Evolutionary conservation across 2,888 invertebrate species (phyloP).

Genomic region (Parthenolecanium corni): DNA sequence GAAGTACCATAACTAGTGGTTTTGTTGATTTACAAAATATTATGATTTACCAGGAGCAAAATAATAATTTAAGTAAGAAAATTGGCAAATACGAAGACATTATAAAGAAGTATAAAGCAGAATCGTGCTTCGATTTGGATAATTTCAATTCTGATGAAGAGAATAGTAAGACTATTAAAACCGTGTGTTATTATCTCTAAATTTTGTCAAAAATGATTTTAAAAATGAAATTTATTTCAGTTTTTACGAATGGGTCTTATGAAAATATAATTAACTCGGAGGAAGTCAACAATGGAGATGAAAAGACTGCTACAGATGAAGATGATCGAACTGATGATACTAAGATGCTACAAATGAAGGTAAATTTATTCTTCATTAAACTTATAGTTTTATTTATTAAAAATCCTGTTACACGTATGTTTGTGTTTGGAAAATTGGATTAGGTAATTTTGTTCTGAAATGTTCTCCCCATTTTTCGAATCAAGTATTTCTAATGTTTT

Average conservation of each 20-base stretch:
- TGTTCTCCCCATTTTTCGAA: no score
- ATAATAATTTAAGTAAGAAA: not conserved
- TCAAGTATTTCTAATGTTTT: no score
- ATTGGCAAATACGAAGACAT: conserved; percentile 2
- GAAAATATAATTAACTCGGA: not conserved
- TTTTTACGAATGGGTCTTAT: not conserved
- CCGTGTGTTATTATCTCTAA: not conserved
- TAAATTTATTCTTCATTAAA: no score
- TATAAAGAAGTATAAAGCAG: conserved; percentile 6
- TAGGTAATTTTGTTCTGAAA: no score
- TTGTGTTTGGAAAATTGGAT: no score
- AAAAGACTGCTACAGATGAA: not conserved
- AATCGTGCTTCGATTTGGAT: not conserved
- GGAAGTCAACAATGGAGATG: not conserved
- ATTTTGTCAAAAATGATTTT: not conserved
- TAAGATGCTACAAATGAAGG: conserved; percentile 12
- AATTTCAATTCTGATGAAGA: not conserved
- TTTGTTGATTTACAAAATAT: not conserved
- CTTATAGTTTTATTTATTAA: no score
- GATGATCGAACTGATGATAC: conserved; percentile 9
- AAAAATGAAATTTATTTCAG: not conserved
- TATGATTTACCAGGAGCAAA: not conserved
- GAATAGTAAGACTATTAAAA: not conserved
- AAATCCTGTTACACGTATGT: not conserved
- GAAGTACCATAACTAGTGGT: not conserved